These are phyloP conservation scores for Pogonophryne albipinna DNA, from an alignment of 2,797 vertebrate genomes.

Conservation along the genomic window DNA sequence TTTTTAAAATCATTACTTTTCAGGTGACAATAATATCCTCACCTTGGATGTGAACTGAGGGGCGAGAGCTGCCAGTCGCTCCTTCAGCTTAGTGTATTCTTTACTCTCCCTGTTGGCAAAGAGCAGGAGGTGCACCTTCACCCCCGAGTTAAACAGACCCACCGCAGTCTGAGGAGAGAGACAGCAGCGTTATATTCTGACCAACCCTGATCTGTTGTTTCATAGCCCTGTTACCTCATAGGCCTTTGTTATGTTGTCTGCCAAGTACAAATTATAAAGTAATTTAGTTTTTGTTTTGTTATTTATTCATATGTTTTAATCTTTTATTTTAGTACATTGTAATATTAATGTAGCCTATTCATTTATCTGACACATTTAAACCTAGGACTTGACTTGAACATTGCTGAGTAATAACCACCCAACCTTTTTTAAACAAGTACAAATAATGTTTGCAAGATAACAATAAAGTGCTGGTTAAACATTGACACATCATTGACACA, in stretches of 20 bases:
- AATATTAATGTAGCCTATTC: not conserved
- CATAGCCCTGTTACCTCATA: not conserved
- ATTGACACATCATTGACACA: not conserved
- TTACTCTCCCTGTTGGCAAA: constrained; percentile 88
- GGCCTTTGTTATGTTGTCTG: not conserved
- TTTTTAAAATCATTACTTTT: not conserved
- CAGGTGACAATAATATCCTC: not conserved
- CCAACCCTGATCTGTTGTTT: not conserved
- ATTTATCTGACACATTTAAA: not conserved
- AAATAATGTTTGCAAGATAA: not conserved
- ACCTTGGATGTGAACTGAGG: constrained; percentile 84
- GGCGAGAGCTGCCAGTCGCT: constrained; percentile 80
- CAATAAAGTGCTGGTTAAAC: not conserved
- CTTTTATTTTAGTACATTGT: not conserved
- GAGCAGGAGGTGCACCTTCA: constrained; percentile 90
- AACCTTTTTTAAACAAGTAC: not conserved
- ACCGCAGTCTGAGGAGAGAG: constrained; percentile 83
- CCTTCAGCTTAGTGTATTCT: constrained; percentile 78
- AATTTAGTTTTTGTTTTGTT: too few relatives aligned
- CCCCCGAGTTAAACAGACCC: constrained; percentile 89
- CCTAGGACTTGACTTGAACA: not conserved
- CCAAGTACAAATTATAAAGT: too few relatives aligned
- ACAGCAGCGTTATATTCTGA: not conserved
- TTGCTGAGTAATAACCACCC: not conserved
- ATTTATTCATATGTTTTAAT: too few relatives aligned